These are phyloP conservation scores for Sympetrum striolatum DNA, from an alignment of 2,888 invertebrate species.

Conservation along the genomic window DNA sequence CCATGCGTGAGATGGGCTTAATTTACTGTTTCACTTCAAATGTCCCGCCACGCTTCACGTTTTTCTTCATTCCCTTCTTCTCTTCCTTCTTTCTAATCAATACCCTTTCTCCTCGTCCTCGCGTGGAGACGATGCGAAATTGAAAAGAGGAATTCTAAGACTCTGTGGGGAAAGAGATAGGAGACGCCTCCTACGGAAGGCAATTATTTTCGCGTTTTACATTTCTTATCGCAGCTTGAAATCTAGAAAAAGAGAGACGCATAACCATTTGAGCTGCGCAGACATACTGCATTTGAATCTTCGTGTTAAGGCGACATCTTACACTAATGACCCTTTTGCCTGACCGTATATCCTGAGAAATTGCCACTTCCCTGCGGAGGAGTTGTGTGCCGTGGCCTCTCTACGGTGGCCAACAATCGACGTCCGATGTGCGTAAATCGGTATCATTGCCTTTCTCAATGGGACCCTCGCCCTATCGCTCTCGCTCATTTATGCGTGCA, in stretches of 20 bases:
- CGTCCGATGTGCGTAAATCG: neutral
- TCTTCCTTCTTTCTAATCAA: neutral
- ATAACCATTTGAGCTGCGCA: neutral
- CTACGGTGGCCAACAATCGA: neutral
- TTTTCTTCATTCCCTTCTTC: neutral
- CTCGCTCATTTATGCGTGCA: neutral
- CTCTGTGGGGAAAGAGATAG: neutral
- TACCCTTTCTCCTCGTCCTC: neutral
- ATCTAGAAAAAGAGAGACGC: neutral
- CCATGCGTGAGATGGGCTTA: too few species aligned
- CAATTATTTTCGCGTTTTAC: slow-evolving; percentile 18
- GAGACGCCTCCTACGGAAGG: neutral
- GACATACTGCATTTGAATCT: neutral
- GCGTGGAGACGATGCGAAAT: neutral
- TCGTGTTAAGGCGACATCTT: neutral
- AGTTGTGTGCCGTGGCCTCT: neutral
- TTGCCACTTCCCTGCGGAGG: neutral
- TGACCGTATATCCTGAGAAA: neutral
- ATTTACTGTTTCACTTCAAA: too few species aligned
- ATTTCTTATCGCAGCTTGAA: slow-evolving; percentile 3
- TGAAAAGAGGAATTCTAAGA: neutral
- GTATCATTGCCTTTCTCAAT: too few species aligned
- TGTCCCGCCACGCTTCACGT: neutral
- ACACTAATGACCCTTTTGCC: neutral
- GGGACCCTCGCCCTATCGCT: too few species aligned